Base-by-base conservation (phyloP, 2,888 invertebrate genomes). In the Lasiommata megera region DNA sequence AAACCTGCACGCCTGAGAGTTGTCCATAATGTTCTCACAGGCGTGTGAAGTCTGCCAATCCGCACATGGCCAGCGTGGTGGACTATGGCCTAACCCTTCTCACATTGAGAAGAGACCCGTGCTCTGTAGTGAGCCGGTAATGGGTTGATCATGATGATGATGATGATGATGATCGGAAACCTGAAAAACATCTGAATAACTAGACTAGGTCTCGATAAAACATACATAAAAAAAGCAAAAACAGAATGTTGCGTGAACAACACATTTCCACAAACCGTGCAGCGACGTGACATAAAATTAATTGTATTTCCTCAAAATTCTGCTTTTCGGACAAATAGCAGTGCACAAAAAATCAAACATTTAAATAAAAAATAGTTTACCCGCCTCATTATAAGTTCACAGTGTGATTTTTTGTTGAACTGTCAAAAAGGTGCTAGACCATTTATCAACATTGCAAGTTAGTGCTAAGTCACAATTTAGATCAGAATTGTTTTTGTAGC, bases 321-420 rank as follows among this genome's bases (percentile, higher is more conserved):
- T 44, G 44, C 14, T 29, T 14, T 44, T 44, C 14, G 14, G 12
- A 18, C 16, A 41, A 18, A n/a, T 6, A 11, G 18, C 6, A 18
- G 40, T 23, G 5, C 23, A 28, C 14, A 23, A 50, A 50, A 50
- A 50, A 37, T 12, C 2, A 37, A 36, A 23, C 48, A 28, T 36
- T 23, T 18, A 18, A 23, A 14, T 37, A 23, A 50, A 50, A 50
- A 50, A 50, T 18, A 36, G 18, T 34, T 34, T 48, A 17, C 47
- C 17, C 34, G 36, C 47, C 47, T 18, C 18, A 17, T n/a, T 17
- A 47, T 47, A 50, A 37, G 37, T 50, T 50, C 50, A 37, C 18
- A 14, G 7, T 17, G 34, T 3, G 12, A 37, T 37, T 50, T 50
- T 28, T 50, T 50, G 23, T 18, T 37, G 7, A 48, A 23, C 14